A percentile compares a stretch with the other conserved stretches of the same genome.
phyloP scores from a whole-genome alignment of 2,797 vertebrate genomes.

The Petrocephalus schoutedeni region DNA sequence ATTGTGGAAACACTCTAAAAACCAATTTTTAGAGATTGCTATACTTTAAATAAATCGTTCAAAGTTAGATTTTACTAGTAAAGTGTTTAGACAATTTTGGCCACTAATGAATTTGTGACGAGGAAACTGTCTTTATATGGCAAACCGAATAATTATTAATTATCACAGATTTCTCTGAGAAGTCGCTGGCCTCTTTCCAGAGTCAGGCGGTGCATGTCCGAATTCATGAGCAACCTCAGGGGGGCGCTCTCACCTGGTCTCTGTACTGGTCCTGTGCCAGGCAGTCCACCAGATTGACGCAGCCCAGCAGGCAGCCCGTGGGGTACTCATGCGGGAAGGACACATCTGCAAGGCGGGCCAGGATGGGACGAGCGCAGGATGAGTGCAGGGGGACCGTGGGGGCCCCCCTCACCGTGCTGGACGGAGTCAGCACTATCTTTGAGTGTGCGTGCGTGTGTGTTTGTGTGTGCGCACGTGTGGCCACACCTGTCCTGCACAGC shows the following conservation, averaged over 20 bases:
- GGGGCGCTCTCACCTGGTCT: conserved; percentile 72
- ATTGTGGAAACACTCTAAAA: too few relatives aligned
- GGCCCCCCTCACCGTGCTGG: neutral
- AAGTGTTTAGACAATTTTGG: too few relatives aligned
- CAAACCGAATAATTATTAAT: neutral
- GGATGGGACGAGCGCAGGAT: neutral
- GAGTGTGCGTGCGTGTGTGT: neutral
- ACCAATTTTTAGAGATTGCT: too few relatives aligned
- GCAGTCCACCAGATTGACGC: conserved; percentile 81
- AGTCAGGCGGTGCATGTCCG: neutral
- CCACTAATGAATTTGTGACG: neutral
- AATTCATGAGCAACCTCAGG: neutral
- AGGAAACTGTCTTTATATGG: neutral
- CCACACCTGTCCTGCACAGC: conserved; percentile 70
- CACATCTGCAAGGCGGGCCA: neutral
- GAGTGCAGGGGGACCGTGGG: neutral
- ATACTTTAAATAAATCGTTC: too few relatives aligned
- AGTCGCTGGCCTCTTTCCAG: neutral
- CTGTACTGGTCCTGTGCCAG: conserved; percentile 85
- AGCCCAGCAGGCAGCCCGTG: conserved; percentile 86
- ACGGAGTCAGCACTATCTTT: neutral
- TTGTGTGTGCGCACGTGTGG: neutral
- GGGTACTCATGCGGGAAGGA: conserved; percentile 75
- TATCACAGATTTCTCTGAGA: neutral
- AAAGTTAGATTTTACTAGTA: too few relatives aligned